Base-by-base conservation (phyloP, 1,140 invertebrate genomes). In the Eulimnadia texana region DNA sequence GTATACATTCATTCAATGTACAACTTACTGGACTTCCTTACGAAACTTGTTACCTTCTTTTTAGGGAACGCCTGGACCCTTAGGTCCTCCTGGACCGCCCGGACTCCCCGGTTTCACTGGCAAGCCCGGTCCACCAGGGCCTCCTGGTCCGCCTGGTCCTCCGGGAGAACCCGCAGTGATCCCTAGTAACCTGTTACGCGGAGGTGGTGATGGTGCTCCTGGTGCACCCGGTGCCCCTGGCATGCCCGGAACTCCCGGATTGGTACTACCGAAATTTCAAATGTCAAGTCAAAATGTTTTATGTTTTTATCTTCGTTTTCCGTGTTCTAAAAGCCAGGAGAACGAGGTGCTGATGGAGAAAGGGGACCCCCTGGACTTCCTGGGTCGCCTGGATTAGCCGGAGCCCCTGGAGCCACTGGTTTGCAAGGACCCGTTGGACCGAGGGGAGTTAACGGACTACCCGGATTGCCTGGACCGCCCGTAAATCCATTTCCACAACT, bases 281-380 rank as follows among this genome's bases (percentile, higher is more conserved):
- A 47, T 47, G 11, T 47, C 11, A 47, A 11, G 11, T 47, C n/a
- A 11, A 47, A 47, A 11, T 47, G 11, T 47, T 47, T n/a, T 11
- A 47, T 47, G 42, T 47, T 47, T 11, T 11, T 47, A 11, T 47
- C 42, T 47, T n/a, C 42, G 11, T 54, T 54, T 22, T 22, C 19
- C 16, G 19, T n/a, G n/a, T n/a, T n/a, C n/a, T n/a, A n/a, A n/a
- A n/a, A 77, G 72, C 73, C 77, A 19, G 77, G 78, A 54, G 78
- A 79, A 66, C 69, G 74, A 57, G 78, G 79, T 16, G 68, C 74
- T 23, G 67, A 72, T 49, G 79, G 78, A 47, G 75, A 78, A 65
- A 68, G 73, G 60, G 79, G 79, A 22, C 70, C 72, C 13, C 70
- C 49, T 24, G 68, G 68, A 16, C 29, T 49, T 25, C 60, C 65